These are phyloP conservation scores for Phymanthus crucifer DNA, from an alignment of 92 coral and sea anemone species.

Conservation along the genomic window DNA sequence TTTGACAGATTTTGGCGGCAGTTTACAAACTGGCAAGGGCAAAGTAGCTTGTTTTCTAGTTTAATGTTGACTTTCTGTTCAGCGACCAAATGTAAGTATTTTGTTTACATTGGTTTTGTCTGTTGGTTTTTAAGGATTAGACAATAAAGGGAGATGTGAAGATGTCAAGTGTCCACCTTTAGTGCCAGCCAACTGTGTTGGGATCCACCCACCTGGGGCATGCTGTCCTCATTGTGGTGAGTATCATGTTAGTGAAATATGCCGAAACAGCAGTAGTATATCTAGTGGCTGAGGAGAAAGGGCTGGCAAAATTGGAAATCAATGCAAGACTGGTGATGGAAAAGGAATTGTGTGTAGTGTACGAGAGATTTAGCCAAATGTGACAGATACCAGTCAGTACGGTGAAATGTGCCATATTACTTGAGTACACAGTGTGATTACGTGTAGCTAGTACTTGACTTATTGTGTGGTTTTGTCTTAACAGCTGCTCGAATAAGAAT, in stretches of 20 bases:
- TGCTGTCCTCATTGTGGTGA: slow-evolving; percentile 94
- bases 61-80: not conserved
- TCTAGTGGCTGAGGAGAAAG: too few relatives aligned
- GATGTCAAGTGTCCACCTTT: slow-evolving; percentile 75
- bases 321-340: too few relatives aligned
- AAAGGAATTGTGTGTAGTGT: too few relatives aligned
- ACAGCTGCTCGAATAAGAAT: slow-evolving; percentile 88
- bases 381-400: too few relatives aligned
- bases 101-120: not conserved
- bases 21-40: too few relatives aligned
- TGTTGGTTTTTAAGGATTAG: slow-evolving; percentile 18
- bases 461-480: slow-evolving; percentile 14
- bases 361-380: too few relatives aligned
- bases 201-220: slow-evolving; percentile 92
- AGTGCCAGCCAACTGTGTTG: slow-evolving; percentile 78
- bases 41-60: not conserved
- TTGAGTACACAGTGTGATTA: not conserved
- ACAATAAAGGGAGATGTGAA: slow-evolving; percentile 54
- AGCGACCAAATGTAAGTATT: not conserved
- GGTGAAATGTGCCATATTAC: not conserved
- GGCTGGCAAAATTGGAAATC: too few relatives aligned
- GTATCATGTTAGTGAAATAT: slow-evolving; percentile 15
- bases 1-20: too few relatives aligned
- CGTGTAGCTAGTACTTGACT: too few relatives aligned
- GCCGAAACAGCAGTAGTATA: too few relatives aligned